phyloP scores from a whole-genome alignment of 2,888 invertebrate species.

The Cyrtodaria siliqua region DNA sequence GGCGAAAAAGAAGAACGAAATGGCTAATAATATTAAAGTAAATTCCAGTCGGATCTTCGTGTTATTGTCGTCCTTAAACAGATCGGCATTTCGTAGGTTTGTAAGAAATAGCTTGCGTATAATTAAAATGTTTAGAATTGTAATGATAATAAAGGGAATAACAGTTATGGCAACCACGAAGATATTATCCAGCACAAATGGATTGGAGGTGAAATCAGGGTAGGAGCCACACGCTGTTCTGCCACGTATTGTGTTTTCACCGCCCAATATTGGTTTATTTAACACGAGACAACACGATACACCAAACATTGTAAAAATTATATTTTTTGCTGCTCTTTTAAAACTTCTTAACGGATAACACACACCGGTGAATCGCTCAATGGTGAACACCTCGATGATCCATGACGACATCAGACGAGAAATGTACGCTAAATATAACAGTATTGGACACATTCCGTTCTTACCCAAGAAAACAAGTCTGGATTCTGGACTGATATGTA shows the following conservation, averaged over 20 bases:
- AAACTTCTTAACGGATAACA: constrained; percentile 77
- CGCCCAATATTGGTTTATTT: no score
- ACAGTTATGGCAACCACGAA: constrained; percentile 75
- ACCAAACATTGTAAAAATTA: constrained; percentile 69
- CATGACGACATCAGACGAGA: constrained; percentile 82
- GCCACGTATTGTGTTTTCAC: constrained; percentile 47
- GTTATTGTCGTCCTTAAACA: constrained; percentile 75
- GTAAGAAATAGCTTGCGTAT: constrained; percentile 67
- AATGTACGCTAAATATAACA: constrained; percentile 89
- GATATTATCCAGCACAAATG: constrained; percentile 75
- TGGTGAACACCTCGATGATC: no score
- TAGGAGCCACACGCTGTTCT: constrained; percentile 63
- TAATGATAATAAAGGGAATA: constrained; percentile 77
- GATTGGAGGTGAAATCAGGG: constrained; percentile 56
- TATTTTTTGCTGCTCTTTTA: constrained; percentile 62
- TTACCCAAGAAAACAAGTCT: no score
- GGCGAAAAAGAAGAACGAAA: constrained; percentile 80
- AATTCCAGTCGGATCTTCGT: constrained; percentile 76
- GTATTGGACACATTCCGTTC: no score
- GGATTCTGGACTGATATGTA: no score
- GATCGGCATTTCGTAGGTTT: constrained; percentile 54
- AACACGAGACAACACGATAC: constrained; percentile 66
- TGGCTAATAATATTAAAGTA: no score
- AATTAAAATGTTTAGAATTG: constrained; percentile 75
- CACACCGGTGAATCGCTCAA: no score